Evolutionary conservation across 2,113 vertebrate genomes (phyloP).

Genomic region (Scomber japonicus): DNA sequence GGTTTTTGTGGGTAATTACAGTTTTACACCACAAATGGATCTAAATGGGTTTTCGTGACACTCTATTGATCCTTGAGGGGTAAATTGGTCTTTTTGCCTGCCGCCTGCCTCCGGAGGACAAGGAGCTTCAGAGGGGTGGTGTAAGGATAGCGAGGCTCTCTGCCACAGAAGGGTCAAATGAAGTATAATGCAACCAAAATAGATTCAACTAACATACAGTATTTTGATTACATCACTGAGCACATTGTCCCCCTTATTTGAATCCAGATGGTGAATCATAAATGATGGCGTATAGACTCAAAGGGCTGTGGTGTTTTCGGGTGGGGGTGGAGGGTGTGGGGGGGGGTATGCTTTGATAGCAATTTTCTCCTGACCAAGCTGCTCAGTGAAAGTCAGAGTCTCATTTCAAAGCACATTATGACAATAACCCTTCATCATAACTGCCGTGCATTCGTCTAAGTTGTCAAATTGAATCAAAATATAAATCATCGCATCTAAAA

Average conservation of each 20-base stretch:
- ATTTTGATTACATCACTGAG: background rate
- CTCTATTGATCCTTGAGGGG: conserved; percentile 70
- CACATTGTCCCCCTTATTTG: background rate
- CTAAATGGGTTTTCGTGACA: conserved; percentile 76
- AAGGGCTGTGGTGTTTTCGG: background rate
- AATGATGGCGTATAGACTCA: conserved; percentile 42
- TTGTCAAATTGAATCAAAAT: background rate
- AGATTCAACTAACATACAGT: background rate
- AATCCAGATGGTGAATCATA: conserved; percentile 18
- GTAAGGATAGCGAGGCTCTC: conserved; percentile 14
- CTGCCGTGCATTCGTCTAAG: background rate
- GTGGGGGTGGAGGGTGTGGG: too few relatives aligned
- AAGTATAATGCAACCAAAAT: conserved; percentile 18
- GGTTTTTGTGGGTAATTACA: conserved; percentile 75
- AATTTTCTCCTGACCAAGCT: conserved; percentile 25
- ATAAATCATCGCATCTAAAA: background rate
- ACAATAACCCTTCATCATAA: conserved; percentile 15
- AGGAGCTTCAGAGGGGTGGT: conserved; percentile 15
- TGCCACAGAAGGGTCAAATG: conserved; percentile 12
- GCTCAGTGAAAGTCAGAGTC: conserved; percentile 9
- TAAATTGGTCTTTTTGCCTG: conserved; percentile 65
- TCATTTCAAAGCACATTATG: conserved; percentile 16
- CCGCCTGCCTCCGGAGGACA: conserved; percentile 39
- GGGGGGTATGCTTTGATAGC: conserved; percentile 15
- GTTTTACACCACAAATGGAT: conserved; percentile 78